Conservation (phyloP, 2,113 vertebrate genomes). For the Genyomyrus donnyi region DNA sequence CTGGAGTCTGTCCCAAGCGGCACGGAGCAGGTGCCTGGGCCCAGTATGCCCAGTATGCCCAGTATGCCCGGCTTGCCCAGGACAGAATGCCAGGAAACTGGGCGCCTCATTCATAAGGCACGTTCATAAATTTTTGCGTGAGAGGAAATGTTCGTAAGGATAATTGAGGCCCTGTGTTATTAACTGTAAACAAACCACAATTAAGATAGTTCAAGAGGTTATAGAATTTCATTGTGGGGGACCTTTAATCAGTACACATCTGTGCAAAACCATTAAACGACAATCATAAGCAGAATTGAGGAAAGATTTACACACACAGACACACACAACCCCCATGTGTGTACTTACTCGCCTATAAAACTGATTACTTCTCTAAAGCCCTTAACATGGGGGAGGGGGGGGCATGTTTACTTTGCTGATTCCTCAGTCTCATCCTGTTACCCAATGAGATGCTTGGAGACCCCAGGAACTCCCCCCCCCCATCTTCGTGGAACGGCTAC, state of each 20-base stretch:
- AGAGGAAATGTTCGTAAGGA: too few relatives aligned
- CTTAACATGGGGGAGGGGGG: neutral
- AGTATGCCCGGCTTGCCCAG: too few relatives aligned
- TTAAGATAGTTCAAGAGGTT: neutral
- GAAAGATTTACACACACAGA: neutral
- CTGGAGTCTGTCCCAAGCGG: too few relatives aligned
- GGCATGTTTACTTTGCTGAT: neutral
- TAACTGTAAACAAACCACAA: neutral
- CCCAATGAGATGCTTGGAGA: neutral
- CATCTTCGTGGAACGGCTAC: neutral
- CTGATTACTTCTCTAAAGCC: neutral
- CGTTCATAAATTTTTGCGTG: too few relatives aligned
- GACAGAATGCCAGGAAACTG: too few relatives aligned
- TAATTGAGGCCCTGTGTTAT: neutral
- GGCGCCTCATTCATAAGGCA: too few relatives aligned
- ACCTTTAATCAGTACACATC: neutral
- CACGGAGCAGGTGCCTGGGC: too few relatives aligned
- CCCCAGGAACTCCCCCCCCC: neutral
- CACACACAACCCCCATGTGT: neutral
- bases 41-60: too few relatives aligned
- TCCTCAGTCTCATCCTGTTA: neutral
- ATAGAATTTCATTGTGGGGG: neutral
- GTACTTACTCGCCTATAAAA: neutral
- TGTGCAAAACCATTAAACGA: neutral
- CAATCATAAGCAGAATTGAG: neutral